Conservation (phyloP, 2,888 invertebrate genomes). For the Polydrusus cervinus region DNA sequence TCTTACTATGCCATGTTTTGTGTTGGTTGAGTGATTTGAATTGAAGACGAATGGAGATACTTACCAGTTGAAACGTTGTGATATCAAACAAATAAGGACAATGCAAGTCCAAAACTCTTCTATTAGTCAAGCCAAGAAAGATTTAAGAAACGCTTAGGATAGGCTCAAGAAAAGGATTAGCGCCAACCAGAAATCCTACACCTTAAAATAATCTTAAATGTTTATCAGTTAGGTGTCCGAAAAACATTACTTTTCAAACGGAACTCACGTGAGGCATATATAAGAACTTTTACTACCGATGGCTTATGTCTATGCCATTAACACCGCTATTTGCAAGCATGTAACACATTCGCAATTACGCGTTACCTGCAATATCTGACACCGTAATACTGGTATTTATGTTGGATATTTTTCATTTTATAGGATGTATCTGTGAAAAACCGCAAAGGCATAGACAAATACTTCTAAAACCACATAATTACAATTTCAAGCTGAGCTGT, state of each 20-base stretch:
- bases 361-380: constrained; percentile 17
- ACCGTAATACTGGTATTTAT: constrained; percentile 21
- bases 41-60: no score
- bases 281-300: constrained; percentile 11
- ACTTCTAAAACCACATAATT: no score
- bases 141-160: no score
- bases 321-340: constrained; percentile 23
- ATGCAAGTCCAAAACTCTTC: no score
- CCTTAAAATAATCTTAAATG: no score
- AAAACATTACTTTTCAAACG: constrained; percentile 1
- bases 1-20: no score
- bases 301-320: constrained; percentile 8
- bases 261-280: background rate
- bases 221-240: background rate
- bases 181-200: no score
- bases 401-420: constrained; percentile 22
- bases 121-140: no score
- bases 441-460: background rate
- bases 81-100: no score
- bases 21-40: no score
- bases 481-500: no score
- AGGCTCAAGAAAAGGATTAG: background rate
- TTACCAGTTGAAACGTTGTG: no score
- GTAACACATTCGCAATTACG: constrained; percentile 18
- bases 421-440: constrained; percentile 7